These are phyloP conservation scores for Gnathonemus echidnorhynchus DNA, from an alignment of 2,113 vertebrate species.

Conservation along the genomic window DNA sequence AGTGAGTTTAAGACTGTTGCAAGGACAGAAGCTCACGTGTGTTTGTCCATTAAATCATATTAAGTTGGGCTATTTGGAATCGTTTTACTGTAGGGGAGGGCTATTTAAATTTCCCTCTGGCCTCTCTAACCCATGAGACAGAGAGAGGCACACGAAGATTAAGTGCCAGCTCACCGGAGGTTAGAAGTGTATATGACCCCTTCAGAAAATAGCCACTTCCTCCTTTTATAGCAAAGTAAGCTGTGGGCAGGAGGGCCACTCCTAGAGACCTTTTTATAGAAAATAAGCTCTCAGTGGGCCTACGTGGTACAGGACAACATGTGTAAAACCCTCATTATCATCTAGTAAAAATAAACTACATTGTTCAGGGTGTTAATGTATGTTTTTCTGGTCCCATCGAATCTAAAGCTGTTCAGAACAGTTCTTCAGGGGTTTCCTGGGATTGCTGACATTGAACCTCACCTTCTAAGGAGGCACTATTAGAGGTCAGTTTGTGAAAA, in stretches of 20 bases:
- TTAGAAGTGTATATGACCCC: neutral
- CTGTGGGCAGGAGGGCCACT: neutral
- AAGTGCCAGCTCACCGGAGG: neutral
- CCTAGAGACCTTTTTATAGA: neutral
- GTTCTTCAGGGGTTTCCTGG: neutral
- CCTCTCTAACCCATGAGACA: neutral
- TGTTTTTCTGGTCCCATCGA: neutral
- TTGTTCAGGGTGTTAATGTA: neutral
- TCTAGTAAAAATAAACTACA: neutral
- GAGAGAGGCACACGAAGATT: neutral
- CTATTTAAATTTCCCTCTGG: neutral
- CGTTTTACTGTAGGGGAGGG: neutral
- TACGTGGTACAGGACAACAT: neutral
- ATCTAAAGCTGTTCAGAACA: neutral
- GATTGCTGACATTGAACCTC: neutral
- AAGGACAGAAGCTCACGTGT: neutral
- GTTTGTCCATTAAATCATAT: neutral
- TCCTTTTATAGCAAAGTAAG: neutral
- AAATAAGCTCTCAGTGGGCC: neutral
- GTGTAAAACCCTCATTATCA: neutral
- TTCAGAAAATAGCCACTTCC: neutral
- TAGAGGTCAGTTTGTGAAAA: neutral
- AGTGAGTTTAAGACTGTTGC: neutral
- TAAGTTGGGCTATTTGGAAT: neutral
- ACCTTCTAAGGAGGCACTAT: neutral